Evolutionary conservation across 2,113 vertebrate genomes (phyloP).

Genomic region (Pomatorhinus ruficollis): DNA sequence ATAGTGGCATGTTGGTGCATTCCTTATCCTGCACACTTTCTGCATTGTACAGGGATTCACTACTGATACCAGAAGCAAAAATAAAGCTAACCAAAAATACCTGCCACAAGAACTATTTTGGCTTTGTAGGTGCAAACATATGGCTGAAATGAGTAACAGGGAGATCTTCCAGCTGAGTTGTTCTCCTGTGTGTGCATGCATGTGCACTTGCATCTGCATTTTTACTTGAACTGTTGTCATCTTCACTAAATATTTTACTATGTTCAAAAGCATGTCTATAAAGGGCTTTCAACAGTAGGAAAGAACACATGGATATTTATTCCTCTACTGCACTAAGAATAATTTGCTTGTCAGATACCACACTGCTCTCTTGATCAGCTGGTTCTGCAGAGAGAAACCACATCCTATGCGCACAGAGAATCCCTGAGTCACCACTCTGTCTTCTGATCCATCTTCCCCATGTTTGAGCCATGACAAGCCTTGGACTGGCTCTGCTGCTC

Average conservation of each 20-base stretch:
- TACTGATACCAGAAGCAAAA: not conserved
- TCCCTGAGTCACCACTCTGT: not conserved
- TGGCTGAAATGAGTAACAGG: not conserved
- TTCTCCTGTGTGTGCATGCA: not conserved
- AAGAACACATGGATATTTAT: not conserved
- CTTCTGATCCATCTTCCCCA: not conserved
- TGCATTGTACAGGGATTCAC: not conserved
- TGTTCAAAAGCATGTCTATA: slow-evolving; percentile 6
- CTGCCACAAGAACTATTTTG: not conserved
- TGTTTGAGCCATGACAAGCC: not conserved
- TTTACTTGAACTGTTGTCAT: not conserved
- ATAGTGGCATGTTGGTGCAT: not conserved
- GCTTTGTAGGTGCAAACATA: not conserved
- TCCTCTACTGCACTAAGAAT: not conserved
- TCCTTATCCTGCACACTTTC: not conserved
- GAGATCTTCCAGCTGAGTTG: not conserved
- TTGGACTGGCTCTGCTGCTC: not conserved
- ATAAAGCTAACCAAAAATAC: not conserved
- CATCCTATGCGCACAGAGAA: not conserved
- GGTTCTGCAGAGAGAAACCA: not conserved
- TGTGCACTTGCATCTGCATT: not conserved
- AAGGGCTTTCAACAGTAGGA: not conserved
- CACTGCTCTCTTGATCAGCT: not conserved
- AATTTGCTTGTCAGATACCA: not conserved
- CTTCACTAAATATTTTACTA: not conserved